A percentile compares a stretch with the other conserved stretches of the same genome.
Evolutionary conservation across 1,140 invertebrate genomes (phyloP).

Genomic region (Tetraneura akinire): DNA sequence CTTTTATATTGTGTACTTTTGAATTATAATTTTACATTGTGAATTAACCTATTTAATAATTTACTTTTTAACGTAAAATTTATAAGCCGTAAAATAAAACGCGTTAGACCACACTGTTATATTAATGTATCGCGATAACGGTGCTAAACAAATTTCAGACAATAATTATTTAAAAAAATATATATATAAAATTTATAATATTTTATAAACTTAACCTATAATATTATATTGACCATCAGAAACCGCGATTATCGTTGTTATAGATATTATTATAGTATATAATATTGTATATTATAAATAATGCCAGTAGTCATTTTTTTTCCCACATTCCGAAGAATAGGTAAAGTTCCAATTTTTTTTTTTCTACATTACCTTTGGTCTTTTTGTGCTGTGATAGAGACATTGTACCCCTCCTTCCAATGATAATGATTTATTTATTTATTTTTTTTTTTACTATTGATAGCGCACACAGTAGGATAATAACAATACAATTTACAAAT

Average conservation of each 20-base stretch:
- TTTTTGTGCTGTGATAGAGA: conserved; percentile 40
- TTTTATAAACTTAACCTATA: too few species aligned
- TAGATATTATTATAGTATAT: too few species aligned
- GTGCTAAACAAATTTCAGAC: conserved; percentile 45
- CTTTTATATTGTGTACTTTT: background rate
- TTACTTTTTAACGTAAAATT: conserved; percentile 10
- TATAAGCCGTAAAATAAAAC: conserved; percentile 18
- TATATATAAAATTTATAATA: background rate
- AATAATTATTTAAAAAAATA: conserved; percentile 27
- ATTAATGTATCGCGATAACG: conserved; percentile 38
- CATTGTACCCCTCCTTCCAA: conserved; percentile 25
- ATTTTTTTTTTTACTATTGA: conserved; percentile 28
- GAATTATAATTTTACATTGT: conserved; percentile 21
- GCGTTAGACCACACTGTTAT: conserved; percentile 46
- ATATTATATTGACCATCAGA: too few species aligned
- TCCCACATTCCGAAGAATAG: conserved; percentile 49
- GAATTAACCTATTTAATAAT: conserved; percentile 13
- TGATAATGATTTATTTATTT: too few species aligned
- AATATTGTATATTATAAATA: background rate
- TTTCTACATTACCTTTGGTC: conserved; percentile 14
- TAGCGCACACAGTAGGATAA: background rate
- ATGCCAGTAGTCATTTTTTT: background rate
- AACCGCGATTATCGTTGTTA: too few species aligned
- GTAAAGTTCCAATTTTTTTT: conserved; percentile 47
- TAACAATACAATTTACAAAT: background rate